Conservation (phyloP, 2,797 vertebrate species). For the Acridotheres tristis region DNA sequence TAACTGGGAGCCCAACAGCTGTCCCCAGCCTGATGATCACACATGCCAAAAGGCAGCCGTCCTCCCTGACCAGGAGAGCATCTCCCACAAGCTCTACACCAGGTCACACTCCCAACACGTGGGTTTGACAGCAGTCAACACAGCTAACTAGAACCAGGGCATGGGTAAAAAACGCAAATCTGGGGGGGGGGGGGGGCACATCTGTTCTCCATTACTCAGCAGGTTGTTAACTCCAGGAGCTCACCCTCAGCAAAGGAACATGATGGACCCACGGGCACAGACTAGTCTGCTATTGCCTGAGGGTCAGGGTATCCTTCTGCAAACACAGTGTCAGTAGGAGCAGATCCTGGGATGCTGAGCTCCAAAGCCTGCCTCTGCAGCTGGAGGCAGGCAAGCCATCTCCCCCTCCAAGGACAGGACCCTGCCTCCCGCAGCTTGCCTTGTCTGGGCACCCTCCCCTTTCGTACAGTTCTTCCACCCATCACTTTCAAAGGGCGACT, state of each 20-base stretch:
- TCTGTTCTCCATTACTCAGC: constrained; percentile 55
- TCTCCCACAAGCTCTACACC: not conserved
- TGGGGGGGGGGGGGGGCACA: not conserved
- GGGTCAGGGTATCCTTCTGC: not conserved
- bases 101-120: not conserved
- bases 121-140: constrained; percentile 19
- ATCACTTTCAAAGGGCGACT: not conserved
- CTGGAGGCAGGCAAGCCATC: too few relatives aligned
- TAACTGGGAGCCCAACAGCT: not conserved
- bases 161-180: not conserved
- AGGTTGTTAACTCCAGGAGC: constrained; percentile 6
- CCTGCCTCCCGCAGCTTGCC: not conserved
- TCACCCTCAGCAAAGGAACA: not conserved
- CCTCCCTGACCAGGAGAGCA: constrained; percentile 4
- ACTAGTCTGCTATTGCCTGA: not conserved
- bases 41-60: not conserved
- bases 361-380: not conserved
- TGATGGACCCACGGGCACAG: not conserved
- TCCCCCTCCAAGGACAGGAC: not conserved
- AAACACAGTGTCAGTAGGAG: not conserved
- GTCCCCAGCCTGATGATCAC: constrained; percentile 3
- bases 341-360: not conserved
- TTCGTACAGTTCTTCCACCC: not conserved
- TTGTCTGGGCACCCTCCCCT: not conserved
- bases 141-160: not conserved